phyloP scores from a whole-genome alignment of 2,888 invertebrate species.

The Epirrhoe tristata region DNA sequence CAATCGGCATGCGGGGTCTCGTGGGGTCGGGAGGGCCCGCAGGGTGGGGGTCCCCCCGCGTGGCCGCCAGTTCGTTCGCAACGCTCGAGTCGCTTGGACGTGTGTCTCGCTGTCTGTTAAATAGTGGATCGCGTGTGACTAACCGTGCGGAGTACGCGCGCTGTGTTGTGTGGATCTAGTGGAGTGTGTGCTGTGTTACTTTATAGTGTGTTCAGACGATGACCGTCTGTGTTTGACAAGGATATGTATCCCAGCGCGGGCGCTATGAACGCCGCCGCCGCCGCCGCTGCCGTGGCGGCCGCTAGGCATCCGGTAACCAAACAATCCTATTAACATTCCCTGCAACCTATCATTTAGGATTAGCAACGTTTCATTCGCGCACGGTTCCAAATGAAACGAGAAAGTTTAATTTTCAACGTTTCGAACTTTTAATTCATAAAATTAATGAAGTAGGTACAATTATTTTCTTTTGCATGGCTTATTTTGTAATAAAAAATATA shows the following conservation, averaged over 20 bases:
- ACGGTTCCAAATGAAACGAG: conserved; percentile 22
- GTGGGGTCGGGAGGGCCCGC: conserved; percentile 57
- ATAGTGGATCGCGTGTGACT: conserved; percentile 72
- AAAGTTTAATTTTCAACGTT: conserved; percentile 12
- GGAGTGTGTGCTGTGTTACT: conserved; percentile 78
- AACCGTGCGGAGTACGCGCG: conserved; percentile 65
- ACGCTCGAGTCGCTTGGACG: conserved; percentile 60
- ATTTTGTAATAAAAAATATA: conserved; percentile 5
- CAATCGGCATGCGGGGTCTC: conserved; percentile 74
- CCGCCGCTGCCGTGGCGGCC: conserved; percentile 93
- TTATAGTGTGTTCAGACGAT: conserved; percentile 72
- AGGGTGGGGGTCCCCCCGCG: conserved; percentile 62
- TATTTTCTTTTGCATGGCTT: not conserved
- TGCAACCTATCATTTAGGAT: conserved; percentile 19
- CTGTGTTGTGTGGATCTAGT: conserved; percentile 74
- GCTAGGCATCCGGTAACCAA: conserved; percentile 93
- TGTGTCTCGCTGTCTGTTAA: conserved; percentile 50
- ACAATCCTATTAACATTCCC: conserved; percentile 43
- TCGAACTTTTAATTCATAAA: not conserved
- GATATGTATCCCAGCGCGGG: conserved; percentile 94
- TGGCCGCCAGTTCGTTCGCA: conserved; percentile 70
- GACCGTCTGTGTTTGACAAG: conserved; percentile 82
- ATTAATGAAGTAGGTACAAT: not conserved
- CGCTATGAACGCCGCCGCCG: conserved; percentile 93
- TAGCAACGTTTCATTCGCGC: conserved; percentile 29